Conservation (phyloP, 1,140 invertebrate genomes). For the Drosophila ironensis region DNA sequence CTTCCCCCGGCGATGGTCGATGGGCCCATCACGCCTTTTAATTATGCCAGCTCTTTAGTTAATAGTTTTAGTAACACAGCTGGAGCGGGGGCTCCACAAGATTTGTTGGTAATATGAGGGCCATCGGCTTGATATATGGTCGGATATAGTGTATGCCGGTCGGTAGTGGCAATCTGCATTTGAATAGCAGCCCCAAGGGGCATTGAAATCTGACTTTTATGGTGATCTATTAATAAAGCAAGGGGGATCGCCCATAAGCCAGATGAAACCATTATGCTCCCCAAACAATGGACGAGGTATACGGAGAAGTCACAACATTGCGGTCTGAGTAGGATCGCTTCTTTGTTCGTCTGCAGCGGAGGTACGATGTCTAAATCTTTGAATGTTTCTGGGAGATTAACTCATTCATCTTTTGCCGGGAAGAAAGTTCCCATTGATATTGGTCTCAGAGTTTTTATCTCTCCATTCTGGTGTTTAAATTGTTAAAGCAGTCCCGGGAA, state of each 20-base stretch:
- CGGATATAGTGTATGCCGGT: slow-evolving; percentile 22
- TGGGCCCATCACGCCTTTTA: slow-evolving; percentile 68
- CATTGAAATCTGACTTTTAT: slow-evolving; percentile 69
- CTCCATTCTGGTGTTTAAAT: slow-evolving; percentile 8
- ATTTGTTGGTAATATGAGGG: slow-evolving; percentile 46
- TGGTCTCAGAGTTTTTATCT: too few species aligned
- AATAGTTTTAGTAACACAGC: slow-evolving; percentile 74
- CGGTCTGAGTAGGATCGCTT: slow-evolving; percentile 7
- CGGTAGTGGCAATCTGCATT: slow-evolving; percentile 60
- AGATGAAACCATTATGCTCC: slow-evolving; percentile 17
- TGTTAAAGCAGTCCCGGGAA: slow-evolving; percentile 13
- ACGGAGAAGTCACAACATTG: slow-evolving; percentile 26
- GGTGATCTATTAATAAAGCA: slow-evolving; percentile 74
- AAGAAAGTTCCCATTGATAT: background rate
- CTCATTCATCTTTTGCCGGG: slow-evolving; percentile 6
- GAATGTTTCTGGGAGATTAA: slow-evolving; percentile 3
- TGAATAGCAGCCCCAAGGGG: slow-evolving; percentile 48
- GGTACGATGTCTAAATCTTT: slow-evolving; percentile 4
- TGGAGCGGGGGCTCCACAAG: slow-evolving; percentile 32
- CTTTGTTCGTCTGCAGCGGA: too few species aligned
- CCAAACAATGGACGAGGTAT: background rate
- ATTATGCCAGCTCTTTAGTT: slow-evolving; percentile 78
- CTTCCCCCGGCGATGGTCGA: slow-evolving; percentile 26
- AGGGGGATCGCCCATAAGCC: slow-evolving; percentile 28
- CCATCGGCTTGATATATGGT: slow-evolving; percentile 38